These are phyloP conservation scores for Acrocephalus kingi DNA, from an alignment of 2,113 vertebrate species.

Conservation along the genomic window DNA sequence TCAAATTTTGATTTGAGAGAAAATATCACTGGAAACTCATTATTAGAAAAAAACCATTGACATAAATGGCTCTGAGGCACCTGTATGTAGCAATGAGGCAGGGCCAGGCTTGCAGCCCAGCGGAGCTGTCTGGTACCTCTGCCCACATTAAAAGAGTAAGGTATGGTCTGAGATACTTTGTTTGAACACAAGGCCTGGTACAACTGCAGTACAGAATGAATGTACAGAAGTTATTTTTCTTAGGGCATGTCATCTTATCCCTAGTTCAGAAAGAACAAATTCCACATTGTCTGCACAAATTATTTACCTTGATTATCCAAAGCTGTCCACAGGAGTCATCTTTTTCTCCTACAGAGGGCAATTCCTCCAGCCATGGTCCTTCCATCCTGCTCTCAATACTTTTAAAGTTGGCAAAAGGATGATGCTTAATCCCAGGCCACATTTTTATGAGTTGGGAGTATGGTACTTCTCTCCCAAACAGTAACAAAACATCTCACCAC, in stretches of 20 bases:
- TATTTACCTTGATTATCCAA: neutral
- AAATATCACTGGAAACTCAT: neutral
- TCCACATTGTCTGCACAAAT: neutral
- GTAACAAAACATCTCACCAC: neutral
- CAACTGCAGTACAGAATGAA: neutral
- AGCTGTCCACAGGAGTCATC: neutral
- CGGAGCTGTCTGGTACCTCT: neutral
- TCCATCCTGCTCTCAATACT: neutral
- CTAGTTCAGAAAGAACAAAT: neutral
- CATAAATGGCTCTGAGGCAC: neutral
- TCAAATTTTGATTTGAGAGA: neutral
- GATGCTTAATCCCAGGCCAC: neutral
- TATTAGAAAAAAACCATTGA: neutral
- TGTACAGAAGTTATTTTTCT: neutral
- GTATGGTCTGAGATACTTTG: neutral
- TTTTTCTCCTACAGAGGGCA: neutral
- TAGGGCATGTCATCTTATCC: neutral
- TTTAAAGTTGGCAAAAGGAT: neutral
- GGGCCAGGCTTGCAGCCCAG: neutral
- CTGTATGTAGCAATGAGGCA: neutral
- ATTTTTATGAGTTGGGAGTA: neutral
- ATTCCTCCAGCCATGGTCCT: neutral
- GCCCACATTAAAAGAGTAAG: neutral
- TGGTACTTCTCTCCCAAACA: neutral
- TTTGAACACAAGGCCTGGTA: neutral